phyloP scores from a whole-genome alignment of 1,140 invertebrate genomes.

The Telenomus remus region DNA sequence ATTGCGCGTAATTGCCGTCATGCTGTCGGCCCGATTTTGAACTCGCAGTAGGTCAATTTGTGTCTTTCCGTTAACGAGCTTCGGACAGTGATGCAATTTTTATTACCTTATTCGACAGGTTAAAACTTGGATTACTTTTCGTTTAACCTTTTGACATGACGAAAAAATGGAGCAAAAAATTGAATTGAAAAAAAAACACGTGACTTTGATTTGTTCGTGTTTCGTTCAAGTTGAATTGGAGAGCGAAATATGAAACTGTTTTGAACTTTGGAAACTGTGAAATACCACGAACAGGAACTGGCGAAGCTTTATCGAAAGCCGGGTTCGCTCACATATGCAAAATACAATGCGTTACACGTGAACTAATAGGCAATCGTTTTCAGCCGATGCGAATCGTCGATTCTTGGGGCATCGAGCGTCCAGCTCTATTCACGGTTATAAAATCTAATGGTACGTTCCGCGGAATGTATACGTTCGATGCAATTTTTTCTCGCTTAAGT shows the following conservation, averaged over 20 bases:
- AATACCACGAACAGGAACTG: too few relatives aligned
- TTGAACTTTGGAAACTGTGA: too few relatives aligned
- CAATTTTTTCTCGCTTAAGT: too few relatives aligned
- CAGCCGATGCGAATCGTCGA: slow-evolving; percentile 41
- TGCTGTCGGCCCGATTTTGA: slow-evolving; percentile 10
- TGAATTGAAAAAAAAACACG: too few relatives aligned
- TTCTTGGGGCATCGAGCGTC: slow-evolving; percentile 29
- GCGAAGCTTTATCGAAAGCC: too few relatives aligned
- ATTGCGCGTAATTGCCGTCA: slow-evolving; percentile 32
- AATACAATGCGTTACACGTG: slow-evolving; percentile 48
- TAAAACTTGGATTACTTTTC: slow-evolving; percentile 21
- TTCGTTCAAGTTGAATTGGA: too few relatives aligned
- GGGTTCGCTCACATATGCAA: slow-evolving; percentile 33
- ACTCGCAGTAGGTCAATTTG: slow-evolving; percentile 23
- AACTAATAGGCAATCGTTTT: slow-evolving; percentile 44
- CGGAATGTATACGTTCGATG: slow-evolving; percentile 31
- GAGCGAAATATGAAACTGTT: too few relatives aligned
- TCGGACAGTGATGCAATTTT: slow-evolving; percentile 25
- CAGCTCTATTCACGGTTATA: slow-evolving; percentile 46
- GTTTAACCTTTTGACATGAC: too few relatives aligned
- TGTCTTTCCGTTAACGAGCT: slow-evolving; percentile 32
- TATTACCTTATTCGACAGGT: slow-evolving; percentile 32
- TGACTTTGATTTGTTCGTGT: too few relatives aligned
- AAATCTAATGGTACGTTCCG: slow-evolving; percentile 56
- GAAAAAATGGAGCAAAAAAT: too few relatives aligned